These are phyloP conservation scores for human DNA, from an alignment of 2,113 vertebrate genomes.

Conservation along the genomic window GRCh38 chr11:124767001-124767500, in stretches of 20 bases:
- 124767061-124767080: conserved; percentile 43
- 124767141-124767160: conserved; percentile 81
- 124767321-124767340: conserved; percentile 94
- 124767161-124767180: conserved; percentile 87
- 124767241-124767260: conserved; percentile 99
- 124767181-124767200: conserved; percentile 96
- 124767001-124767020: conserved; percentile 32
- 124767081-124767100: conserved; percentile 63
- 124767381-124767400: conserved; percentile 96
- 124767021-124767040: conserved; percentile 23
- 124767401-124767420: conserved; percentile 95
- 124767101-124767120: conserved; percentile 2
- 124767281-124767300: conserved; percentile 84
- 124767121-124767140: conserved; percentile 41
- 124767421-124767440: conserved; percentile 96
- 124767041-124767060: conserved; percentile 51
- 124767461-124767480: conserved; percentile 82
- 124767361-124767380: conserved; percentile 95
- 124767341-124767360: conserved; percentile 89
- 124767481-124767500: conserved; percentile 82
- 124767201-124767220: conserved; percentile 98
- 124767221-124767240: conserved; percentile 96
- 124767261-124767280: conserved; percentile 99
- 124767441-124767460: conserved; percentile 87
- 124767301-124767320: conserved; percentile 90